phyloP scores from a whole-genome alignment of 1,140 invertebrate genomes.

The Drosophila truncata region DNA sequence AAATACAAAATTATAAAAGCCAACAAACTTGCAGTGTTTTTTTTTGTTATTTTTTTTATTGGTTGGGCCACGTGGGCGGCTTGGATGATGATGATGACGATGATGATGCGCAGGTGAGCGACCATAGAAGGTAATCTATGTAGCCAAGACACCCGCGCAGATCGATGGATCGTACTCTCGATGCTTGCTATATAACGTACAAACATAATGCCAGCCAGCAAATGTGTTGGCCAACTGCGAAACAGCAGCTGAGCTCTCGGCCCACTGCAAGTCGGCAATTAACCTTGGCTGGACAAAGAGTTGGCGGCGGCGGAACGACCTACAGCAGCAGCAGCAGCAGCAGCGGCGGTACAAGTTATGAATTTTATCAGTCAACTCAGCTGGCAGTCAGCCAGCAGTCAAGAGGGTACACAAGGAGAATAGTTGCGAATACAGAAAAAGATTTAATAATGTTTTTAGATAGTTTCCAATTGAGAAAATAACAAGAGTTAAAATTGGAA shows the following conservation, averaged over 20 bases:
- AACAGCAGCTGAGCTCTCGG: constrained; percentile 34
- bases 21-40: constrained; percentile 62
- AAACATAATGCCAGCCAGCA: constrained; percentile 55
- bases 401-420: constrained; percentile 1
- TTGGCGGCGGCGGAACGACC: constrained; percentile 75
- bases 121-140: constrained; percentile 77
- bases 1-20: constrained; percentile 44
- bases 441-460: not conserved
- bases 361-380: constrained; percentile 69
- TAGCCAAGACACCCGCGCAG: constrained; percentile 77
- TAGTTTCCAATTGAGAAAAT: not conserved
- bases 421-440: not conserved
- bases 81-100: constrained; percentile 9
- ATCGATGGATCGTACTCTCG: constrained; percentile 44
- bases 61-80: constrained; percentile 50
- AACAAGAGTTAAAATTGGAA: rapidly evolving
- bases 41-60: constrained; percentile 29
- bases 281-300: constrained; percentile 79
- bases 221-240: constrained; percentile 60
- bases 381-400: constrained; percentile 42
- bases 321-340: constrained; percentile 77
- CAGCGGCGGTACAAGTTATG: constrained; percentile 58
- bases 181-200: constrained; percentile 24
- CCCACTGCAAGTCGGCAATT: constrained; percentile 76
- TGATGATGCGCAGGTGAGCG: constrained; percentile 77